Evolutionary conservation across 2,797 vertebrate species (phyloP).

Genomic region (Characodon lateralis): DNA sequence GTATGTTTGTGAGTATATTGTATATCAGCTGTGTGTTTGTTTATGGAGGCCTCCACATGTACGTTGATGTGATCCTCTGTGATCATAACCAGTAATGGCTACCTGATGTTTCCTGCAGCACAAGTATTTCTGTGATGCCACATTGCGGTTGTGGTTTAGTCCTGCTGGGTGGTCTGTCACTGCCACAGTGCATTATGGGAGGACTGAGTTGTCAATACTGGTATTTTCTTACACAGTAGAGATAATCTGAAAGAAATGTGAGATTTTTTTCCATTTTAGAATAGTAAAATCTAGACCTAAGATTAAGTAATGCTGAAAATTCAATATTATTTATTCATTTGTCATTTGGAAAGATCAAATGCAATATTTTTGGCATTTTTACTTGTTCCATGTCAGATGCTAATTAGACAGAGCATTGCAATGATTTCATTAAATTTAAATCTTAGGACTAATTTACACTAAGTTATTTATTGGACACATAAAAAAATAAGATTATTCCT

Average conservation of each 20-base stretch:
- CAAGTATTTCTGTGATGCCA: conserved; percentile 56
- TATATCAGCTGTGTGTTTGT: conserved; percentile 53
- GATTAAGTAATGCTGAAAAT: neutral
- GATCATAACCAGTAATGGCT: conserved; percentile 51
- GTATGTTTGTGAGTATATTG: conserved; percentile 40
- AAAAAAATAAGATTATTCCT: neutral
- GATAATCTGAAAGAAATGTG: neutral
- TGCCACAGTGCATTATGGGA: conserved; percentile 53
- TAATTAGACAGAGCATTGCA: neutral
- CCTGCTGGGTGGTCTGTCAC: conserved; percentile 82
- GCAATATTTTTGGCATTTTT: neutral
- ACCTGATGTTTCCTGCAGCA: conserved; percentile 68
- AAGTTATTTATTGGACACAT: neutral
- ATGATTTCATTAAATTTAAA: neutral
- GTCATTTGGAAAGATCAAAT: neutral
- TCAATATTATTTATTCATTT: neutral
- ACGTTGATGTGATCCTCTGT: conserved; percentile 46
- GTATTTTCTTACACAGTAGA: conserved; percentile 1
- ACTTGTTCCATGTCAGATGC: neutral
- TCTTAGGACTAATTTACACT: neutral
- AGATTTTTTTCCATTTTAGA: neutral
- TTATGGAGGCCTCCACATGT: conserved; percentile 47
- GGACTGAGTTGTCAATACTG: conserved; percentile 29
- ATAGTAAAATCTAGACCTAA: neutral
- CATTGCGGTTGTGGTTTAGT: conserved; percentile 72